Base-by-base conservation (phyloP, 2,113 vertebrate species). In the Ivindomyrus marchei region DNA sequence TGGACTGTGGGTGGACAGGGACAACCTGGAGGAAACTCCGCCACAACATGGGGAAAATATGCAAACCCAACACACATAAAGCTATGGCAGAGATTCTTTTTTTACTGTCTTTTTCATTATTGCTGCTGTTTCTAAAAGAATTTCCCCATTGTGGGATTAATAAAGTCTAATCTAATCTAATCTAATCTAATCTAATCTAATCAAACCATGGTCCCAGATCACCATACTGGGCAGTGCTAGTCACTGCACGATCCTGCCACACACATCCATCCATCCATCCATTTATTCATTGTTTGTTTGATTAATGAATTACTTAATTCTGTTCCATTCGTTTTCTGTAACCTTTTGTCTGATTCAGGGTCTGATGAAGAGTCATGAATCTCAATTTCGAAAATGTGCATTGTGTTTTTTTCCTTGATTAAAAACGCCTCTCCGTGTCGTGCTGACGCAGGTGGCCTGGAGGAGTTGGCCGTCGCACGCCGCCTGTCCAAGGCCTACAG, bases 401-500 rank as follows among this genome's bases (percentile, higher is more conserved):
- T 11, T 66, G 15, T 45, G 39, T 83, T 83, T 31, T 50, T 85
- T 24, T 27, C 47, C 47, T 11, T 10, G 4, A 17, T 50, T 24
- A 31, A 47, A 85, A n/a, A 39, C 2, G n/a, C 46, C 19, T 27
- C 6, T 89, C 10, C 3, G 24, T 56, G 13, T 45, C 87, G 42
- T 88, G 90, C 86, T 24, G 5, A 21, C 80, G 2, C 94, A 99
- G 98, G 98, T 77, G 98, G 98, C 5, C 92, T 99, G 91, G 97
- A 97, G 94, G 97, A 97, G 94, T 93, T 96, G 90, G 94, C 95
- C 0, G 93, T 94, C 90, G 94, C 97, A 2, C 97, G 96, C 36
- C 94, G 95, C 89, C 94, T 99, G 90, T 97, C 98, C 93, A 99
- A 99, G 90, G 98, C 98, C 70, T 99, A 98, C 93, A 95, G 97